These are phyloP conservation scores for Tethya wilhelma DNA, from an alignment of 37 sponge, comb jelly and placozoan species.

Conservation along the genomic window DNA sequence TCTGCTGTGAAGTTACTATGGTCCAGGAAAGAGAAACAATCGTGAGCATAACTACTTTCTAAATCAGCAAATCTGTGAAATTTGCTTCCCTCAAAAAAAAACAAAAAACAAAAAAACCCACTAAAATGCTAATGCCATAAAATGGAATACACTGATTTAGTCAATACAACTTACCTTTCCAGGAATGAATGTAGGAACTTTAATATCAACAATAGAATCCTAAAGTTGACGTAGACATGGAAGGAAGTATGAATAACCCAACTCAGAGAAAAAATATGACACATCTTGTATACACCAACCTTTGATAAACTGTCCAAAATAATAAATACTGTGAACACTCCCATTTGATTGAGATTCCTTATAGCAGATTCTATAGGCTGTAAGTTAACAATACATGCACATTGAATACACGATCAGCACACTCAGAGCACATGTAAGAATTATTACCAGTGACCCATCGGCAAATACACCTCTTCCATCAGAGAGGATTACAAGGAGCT, in stretches of 20 bases:
- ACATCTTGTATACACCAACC: slow-evolving; percentile 40
- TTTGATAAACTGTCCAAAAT: slow-evolving; percentile 84
- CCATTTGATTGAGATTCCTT: slow-evolving; percentile 77
- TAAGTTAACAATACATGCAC: neutral
- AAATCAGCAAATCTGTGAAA: neutral
- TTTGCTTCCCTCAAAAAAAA: neutral
- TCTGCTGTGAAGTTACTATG: too few species aligned
- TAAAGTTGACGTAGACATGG: slow-evolving; percentile 3
- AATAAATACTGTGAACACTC: slow-evolving; percentile 89
- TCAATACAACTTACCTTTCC: slow-evolving; percentile 58
- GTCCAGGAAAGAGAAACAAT: too few species aligned
- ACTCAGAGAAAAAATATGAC: too few species aligned
- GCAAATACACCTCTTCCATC: slow-evolving; percentile 97
- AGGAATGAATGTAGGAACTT: slow-evolving; percentile 69
- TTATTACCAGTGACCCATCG: slow-evolving; percentile 79
- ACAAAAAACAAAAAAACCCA: neutral
- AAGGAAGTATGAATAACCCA: too few species aligned
- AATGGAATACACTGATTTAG: too few species aligned
- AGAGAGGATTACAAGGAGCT: slow-evolving; percentile 89
- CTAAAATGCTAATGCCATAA: neutral
- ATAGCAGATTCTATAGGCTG: slow-evolving; percentile 79
- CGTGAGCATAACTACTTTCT: neutral
- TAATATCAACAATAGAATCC: slow-evolving; percentile 89
- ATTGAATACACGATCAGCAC: neutral
- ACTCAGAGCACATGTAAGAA: neutral